phyloP scores from a whole-genome alignment of 2,888 invertebrate genomes.

The Hydropsyche betteni region DNA sequence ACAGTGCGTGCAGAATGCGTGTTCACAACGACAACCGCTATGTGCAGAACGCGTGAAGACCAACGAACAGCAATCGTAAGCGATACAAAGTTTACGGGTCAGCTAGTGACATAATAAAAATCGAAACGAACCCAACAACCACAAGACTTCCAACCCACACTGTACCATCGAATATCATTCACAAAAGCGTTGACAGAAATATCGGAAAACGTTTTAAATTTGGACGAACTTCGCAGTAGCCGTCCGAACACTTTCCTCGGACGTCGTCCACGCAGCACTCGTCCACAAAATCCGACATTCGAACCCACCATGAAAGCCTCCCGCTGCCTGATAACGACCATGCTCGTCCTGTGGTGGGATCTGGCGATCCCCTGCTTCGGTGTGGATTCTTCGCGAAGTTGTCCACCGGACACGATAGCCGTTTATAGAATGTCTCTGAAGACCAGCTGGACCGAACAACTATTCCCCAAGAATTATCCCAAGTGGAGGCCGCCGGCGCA shows the following conservation, averaged over 20 bases:
- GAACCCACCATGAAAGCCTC: background rate
- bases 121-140: too few species aligned
- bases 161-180: background rate
- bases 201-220: slow-evolving; percentile 22
- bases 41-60: too few species aligned
- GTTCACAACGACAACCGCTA: too few species aligned
- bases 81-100: too few species aligned
- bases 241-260: background rate
- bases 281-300: background rate
- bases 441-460: slow-evolving; percentile 86
- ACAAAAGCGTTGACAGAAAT: background rate
- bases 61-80: too few species aligned
- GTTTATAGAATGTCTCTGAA: slow-evolving; percentile 87
- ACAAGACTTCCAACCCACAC: too few species aligned
- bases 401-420: slow-evolving; percentile 81
- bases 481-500: slow-evolving; percentile 90
- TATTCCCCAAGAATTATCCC: slow-evolving; percentile 92
- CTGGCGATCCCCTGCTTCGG: background rate
- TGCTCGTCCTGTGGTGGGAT: background rate
- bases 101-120: too few species aligned
- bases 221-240: background rate
- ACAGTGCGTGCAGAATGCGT: too few species aligned
- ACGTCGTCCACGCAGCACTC: slow-evolving; percentile 2
- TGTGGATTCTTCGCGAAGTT: background rate
- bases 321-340: background rate